Evolutionary conservation across 64 coral and sea anemone species (phyloP).

Genomic region (Dendronephthya gigantea): DNA sequence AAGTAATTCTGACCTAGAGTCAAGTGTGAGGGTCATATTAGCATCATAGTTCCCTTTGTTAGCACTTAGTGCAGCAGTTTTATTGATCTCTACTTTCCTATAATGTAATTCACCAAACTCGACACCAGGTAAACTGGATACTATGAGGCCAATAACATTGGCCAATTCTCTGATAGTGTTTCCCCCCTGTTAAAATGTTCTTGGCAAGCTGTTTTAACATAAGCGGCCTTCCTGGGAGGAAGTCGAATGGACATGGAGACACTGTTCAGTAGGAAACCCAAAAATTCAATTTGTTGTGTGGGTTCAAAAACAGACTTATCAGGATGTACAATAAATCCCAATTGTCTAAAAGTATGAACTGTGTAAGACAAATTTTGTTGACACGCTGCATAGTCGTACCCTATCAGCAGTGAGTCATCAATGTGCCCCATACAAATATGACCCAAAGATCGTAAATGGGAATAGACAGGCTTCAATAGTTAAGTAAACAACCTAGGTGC

Average conservation of each 20-base stretch:
- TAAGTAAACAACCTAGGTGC: background rate
- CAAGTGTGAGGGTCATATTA: background rate
- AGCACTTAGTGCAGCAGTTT: slow-evolving; percentile 16
- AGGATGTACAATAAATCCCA: background rate
- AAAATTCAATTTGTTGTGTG: background rate
- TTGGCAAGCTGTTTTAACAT: background rate
- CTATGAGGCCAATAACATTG: background rate
- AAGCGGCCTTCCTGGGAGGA: background rate
- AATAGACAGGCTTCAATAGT: background rate
- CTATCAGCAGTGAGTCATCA: background rate
- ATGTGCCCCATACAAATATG: background rate
- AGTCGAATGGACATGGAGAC: background rate
- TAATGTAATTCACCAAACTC: slow-evolving; percentile 40
- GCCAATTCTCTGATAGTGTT: background rate
- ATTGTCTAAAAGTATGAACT: background rate
- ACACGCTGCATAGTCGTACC: background rate
- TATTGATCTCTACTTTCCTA: slow-evolving; percentile 22
- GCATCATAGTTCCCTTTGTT: slow-evolving; percentile 49
- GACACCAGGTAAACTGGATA: slow-evolving; percentile 32
- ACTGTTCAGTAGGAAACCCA: background rate
- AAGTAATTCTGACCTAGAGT: slow-evolving; percentile 11
- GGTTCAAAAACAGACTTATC: background rate
- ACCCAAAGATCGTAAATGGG: background rate
- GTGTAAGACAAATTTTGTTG: background rate
- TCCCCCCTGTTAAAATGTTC: background rate